Evolutionary conservation across 2,888 invertebrate genomes (phyloP).

Genomic region (Nephrotoma appendiculata): DNA sequence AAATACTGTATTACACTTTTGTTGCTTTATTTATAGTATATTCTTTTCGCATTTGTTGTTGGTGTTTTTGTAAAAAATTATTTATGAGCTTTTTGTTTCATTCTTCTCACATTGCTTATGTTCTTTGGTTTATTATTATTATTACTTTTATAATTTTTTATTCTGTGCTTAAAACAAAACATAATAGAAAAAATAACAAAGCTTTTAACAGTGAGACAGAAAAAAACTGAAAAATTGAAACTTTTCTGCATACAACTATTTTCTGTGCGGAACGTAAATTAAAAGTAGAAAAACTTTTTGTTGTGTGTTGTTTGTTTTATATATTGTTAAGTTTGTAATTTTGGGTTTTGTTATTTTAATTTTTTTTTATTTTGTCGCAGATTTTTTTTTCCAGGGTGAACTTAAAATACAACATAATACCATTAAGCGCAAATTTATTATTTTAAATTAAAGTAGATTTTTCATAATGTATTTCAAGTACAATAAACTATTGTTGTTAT

Average conservation of each 20-base stretch:
- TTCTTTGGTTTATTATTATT: not conserved
- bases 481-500: not conserved
- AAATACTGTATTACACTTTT: not conserved
- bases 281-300: not conserved
- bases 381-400: not conserved
- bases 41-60: not conserved
- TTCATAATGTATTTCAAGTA: not conserved
- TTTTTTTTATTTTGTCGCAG: not conserved
- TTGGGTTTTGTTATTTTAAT: not conserved
- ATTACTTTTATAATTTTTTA: not conserved
- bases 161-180: not conserved
- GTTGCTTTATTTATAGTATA: not conserved
- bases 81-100: not conserved
- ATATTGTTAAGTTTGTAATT: not conserved
- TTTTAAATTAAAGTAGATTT: not conserved
- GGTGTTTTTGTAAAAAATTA: not conserved
- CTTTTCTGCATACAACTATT: not conserved
- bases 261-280: not conserved
- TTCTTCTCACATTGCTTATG: not conserved
- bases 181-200: not conserved
- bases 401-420: not conserved
- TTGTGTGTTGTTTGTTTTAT: not conserved
- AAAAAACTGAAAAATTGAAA: not conserved
- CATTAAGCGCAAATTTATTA: not conserved
- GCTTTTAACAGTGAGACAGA: not conserved